Percentiles rank a stretch among this genome's conserved stretches.
Evolutionary conservation across 2,113 vertebrate species (phyloP).

Genomic region (Neotoma lepida): DNA sequence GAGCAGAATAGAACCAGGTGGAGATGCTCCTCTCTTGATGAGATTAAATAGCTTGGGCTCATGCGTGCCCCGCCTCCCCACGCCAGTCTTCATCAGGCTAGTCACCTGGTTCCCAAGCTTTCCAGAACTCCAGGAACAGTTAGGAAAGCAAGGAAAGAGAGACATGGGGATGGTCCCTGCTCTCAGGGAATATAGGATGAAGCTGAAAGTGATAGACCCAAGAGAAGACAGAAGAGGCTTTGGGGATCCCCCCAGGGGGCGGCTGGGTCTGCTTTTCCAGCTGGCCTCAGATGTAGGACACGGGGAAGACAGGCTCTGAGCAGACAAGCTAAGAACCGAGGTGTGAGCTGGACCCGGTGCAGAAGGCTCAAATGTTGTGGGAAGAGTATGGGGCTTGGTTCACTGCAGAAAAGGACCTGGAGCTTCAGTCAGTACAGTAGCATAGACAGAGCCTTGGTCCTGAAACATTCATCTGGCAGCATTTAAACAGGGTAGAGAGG

Average conservation of each 20-base stretch:
- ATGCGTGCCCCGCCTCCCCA: background rate
- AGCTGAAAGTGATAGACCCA: too few species aligned
- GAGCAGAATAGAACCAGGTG: background rate
- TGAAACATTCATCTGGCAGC: background rate
- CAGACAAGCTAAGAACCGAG: background rate
- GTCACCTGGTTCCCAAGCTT: background rate
- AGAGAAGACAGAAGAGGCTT: background rate
- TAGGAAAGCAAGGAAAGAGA: background rate
- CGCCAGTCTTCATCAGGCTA: background rate
- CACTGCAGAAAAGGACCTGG: background rate
- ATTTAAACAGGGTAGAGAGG: background rate
- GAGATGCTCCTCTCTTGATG: background rate
- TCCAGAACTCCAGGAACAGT: background rate
- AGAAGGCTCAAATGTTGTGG: background rate
- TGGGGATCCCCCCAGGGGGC: background rate
- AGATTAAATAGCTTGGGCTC: background rate
- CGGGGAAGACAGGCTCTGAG: background rate
- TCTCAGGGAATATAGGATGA: background rate
- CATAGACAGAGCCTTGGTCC: background rate
- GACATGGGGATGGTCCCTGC: background rate
- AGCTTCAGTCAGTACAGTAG: background rate
- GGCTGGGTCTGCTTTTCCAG: background rate
- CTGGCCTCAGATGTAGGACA: background rate
- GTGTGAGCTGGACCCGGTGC: fast-evolving
- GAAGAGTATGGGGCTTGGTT: background rate